Percentiles rank a stretch among this genome's conserved stretches.
Evolutionary conservation across 2,888 invertebrate genomes (phyloP).

Genomic region (Trilocha varians): DNA sequence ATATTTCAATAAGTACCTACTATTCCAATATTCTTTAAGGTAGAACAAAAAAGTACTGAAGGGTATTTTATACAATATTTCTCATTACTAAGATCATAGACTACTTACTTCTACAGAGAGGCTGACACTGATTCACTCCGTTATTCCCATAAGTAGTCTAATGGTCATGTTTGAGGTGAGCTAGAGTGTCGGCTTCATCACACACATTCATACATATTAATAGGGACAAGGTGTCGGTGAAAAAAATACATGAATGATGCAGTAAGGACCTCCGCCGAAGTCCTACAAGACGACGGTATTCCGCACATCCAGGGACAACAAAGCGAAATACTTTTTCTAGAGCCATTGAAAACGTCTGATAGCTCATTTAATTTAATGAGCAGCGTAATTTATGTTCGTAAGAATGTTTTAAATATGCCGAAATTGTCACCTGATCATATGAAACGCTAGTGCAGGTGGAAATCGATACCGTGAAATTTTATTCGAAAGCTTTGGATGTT

Average conservation of each 20-base stretch:
- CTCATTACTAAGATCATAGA: too few species aligned
- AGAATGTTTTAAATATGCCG: not conserved
- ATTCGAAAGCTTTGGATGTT: too few species aligned
- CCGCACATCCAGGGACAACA: constrained; percentile 53
- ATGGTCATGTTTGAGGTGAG: not conserved
- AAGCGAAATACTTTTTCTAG: constrained; percentile 52
- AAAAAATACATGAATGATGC: constrained; percentile 69
- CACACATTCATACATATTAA: constrained; percentile 61
- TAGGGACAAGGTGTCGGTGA: constrained; percentile 61
- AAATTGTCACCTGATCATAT: constrained; percentile 1
- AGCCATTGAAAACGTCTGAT: constrained; percentile 51
- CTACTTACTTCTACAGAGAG: too few species aligned
- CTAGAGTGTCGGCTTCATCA: constrained; percentile 43
- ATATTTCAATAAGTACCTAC: too few species aligned
- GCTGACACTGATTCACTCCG: not conserved
- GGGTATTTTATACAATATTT: too few species aligned
- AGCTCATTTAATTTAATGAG: constrained; percentile 66
- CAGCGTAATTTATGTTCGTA: constrained; percentile 24
- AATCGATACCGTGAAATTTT: too few species aligned
- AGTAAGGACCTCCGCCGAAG: constrained; percentile 55
- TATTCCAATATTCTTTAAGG: too few species aligned
- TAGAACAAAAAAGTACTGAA: not conserved
- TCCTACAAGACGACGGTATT: constrained; percentile 64
- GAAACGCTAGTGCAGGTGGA: too few species aligned
- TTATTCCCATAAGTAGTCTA: not conserved